phyloP scores from a whole-genome alignment of 2,888 invertebrate genomes.

The Sinhomidia bicolor region DNA sequence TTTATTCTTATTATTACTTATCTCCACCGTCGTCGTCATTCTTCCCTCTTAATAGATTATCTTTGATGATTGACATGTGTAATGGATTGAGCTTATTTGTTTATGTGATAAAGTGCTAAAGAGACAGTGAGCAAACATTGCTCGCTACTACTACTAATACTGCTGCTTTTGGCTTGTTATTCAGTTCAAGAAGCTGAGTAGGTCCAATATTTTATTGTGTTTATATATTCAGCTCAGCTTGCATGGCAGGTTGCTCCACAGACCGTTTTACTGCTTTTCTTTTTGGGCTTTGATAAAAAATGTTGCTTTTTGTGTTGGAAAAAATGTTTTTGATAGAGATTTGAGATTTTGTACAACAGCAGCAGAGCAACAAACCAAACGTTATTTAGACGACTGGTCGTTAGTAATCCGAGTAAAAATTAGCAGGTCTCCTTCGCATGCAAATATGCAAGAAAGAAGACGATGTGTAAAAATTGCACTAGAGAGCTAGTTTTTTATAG shows the following conservation, averaged over 20 bases:
- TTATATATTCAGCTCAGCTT: too few relatives aligned
- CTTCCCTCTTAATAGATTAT: too few relatives aligned
- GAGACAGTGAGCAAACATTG: background rate
- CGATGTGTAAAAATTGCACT: background rate
- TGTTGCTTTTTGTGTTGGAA: background rate
- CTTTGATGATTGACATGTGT: slow-evolving; percentile 39
- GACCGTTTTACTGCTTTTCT: background rate
- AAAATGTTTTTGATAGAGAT: background rate
- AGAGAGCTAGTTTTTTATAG: too few relatives aligned
- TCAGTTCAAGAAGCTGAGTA: too few relatives aligned
- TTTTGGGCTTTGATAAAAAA: background rate
- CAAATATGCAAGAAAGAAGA: background rate
- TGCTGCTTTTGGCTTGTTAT: too few relatives aligned
- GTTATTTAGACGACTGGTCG: too few relatives aligned
- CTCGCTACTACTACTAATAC: too few relatives aligned
- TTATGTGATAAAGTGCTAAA: background rate
- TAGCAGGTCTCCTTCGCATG: background rate
- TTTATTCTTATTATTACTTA: background rate
- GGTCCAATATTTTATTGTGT: too few relatives aligned
- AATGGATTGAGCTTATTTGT: slow-evolving; percentile 19
- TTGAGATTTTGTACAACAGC: background rate
- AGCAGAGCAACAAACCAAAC: background rate
- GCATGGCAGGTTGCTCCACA: background rate
- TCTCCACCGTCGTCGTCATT: background rate
- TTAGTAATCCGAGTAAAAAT: background rate